Base-by-base conservation (phyloP, 1,140 invertebrate species). In the Globodera ellingtonae region DNA sequence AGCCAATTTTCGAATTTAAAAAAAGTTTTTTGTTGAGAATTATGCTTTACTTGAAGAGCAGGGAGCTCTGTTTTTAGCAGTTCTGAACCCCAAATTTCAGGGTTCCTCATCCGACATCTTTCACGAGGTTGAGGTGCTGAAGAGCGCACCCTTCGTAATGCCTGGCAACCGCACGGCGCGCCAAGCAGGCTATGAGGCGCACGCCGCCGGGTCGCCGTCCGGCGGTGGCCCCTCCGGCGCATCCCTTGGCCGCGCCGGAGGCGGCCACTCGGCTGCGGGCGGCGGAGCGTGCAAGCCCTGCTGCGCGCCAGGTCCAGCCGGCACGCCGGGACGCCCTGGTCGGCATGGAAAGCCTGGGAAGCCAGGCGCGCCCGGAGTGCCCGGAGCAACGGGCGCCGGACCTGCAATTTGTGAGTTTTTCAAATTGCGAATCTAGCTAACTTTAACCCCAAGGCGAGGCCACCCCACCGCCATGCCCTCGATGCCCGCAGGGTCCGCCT, bases 401-500 rank as follows among this genome's bases (percentile, higher is more conserved):
- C 50, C 81, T 8, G 72, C 82, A 65, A 73, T 82, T 35, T 83
- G 79, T 35, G 71, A 70, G 44, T 35, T 35, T 21, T 35, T 21
- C 46, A 50, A 52, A 4, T 67, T 79, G 15, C 0, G 35, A 35
- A 35, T 18, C 8, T 9, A 79, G 10, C 44, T 6, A 35, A 74
- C 24, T 13, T 74, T 75, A 59, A 15, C 6, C 21, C n/a, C 69
- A 0, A 59, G 76, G 79, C 0, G 21, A n/a, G n/a, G 46, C 46
- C 65, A 84, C 81, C n/a, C 81, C 81, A 35, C 81, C 81, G 71
- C 81, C 81, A 15, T 82, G 81, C 74, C 74, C 76, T n/a, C 81
- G 79, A 44, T 82, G 81, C n/a, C 21, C 80, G 0, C 70, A 81
- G n/a, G 81, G 81, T 35, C 82, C 82, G 46, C 82, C 81, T 21